Percentiles rank a stretch among this genome's conserved stretches.
These are phyloP conservation scores for Corythaeola cristata DNA, from an alignment of 2,113 vertebrate species.

Conservation along the genomic window DNA sequence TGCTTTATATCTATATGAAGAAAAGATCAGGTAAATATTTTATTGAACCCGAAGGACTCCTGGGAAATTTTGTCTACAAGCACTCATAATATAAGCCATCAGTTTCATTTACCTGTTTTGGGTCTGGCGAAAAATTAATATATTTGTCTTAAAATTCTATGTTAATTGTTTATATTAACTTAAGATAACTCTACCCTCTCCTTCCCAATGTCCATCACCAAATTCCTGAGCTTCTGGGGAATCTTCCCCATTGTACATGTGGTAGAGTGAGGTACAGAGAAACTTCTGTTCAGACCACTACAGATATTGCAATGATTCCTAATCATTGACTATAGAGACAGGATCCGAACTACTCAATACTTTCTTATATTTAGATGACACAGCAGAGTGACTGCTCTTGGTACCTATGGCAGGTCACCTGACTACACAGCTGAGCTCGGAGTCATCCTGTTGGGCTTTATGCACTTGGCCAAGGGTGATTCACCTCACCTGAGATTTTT, in stretches of 20 bases:
- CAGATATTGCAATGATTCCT: neutral
- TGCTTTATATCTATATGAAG: neutral
- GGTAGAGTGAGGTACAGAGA: neutral
- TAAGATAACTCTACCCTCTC: neutral
- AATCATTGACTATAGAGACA: neutral
- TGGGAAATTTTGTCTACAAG: slow-evolving; percentile 9
- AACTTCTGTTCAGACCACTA: neutral
- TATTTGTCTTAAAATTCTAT: neutral
- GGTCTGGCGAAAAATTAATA: neutral
- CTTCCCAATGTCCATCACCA: neutral
- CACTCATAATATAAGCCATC: neutral
- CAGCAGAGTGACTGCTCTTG: neutral
- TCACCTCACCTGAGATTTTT: neutral
- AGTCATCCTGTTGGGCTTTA: neutral
- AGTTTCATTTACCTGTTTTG: neutral
- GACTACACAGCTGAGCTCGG: neutral
- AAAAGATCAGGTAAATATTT: slow-evolving; percentile 12
- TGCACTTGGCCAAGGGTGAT: neutral
- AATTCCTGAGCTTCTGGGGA: neutral
- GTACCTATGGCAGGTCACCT: neutral
- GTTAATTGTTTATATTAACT: neutral
- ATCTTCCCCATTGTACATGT: neutral
- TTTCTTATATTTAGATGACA: neutral
- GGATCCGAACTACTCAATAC: neutral
- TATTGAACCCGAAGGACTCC: slow-evolving; percentile 7